phyloP scores from a whole-genome alignment of 2,888 invertebrate species.

The Lepidocyrtinus sp. region DNA sequence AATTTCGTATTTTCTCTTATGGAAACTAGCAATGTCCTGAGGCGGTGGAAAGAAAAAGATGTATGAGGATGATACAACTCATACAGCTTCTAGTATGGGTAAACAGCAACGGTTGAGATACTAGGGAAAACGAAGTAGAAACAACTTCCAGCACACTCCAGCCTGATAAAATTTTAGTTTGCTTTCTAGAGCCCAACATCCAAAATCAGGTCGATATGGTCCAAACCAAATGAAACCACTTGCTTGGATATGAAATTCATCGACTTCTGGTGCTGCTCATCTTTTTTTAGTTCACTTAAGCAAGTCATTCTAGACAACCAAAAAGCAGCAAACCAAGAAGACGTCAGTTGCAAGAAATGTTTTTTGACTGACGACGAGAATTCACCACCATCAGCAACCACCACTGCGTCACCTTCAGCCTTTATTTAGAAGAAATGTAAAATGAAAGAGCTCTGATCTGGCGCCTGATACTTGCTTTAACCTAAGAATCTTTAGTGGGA shows the following conservation, averaged over 20 bases:
- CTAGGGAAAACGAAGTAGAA: not conserved
- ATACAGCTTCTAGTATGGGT: not conserved
- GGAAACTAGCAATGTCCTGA: constrained; percentile 55
- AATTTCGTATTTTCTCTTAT: constrained; percentile 26
- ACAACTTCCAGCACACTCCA: not conserved
- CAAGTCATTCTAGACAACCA: not conserved
- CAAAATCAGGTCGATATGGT: not conserved
- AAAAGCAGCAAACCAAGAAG: constrained; percentile 10
- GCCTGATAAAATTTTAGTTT: not conserved
- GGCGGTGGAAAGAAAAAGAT: constrained; percentile 36
- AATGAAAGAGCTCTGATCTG: constrained; percentile 63
- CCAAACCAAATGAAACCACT: constrained; percentile 1
- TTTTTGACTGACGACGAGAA: constrained; percentile 30
- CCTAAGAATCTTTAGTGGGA: constrained; percentile 67
- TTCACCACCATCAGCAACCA: constrained; percentile 21
- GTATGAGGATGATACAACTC: constrained; percentile 15
- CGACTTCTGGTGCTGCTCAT: not conserved
- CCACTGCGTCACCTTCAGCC: not conserved
- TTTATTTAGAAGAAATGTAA: constrained; percentile 22
- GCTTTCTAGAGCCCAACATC: not conserved
- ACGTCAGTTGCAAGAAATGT: constrained; percentile 38
- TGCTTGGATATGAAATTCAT: not conserved
- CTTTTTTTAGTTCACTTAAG: not conserved
- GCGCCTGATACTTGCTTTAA: constrained; percentile 71
- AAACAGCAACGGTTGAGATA: not conserved